phyloP scores from a whole-genome alignment of 2,888 invertebrate species.

The Muscina levida region DNA sequence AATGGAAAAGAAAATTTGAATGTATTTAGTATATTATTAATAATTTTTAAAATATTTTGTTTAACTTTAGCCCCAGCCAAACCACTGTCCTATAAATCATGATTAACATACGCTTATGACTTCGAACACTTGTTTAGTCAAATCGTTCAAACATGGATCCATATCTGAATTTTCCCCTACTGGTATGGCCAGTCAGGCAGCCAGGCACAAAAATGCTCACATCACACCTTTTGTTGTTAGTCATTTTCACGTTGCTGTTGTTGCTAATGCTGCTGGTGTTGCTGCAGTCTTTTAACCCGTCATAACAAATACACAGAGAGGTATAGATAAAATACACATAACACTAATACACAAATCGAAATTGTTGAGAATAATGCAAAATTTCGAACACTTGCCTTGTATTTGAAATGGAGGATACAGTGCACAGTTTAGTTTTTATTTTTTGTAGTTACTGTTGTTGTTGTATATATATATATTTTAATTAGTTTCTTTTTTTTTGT shows the following conservation, averaged over 20 bases:
- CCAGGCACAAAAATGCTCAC: constrained; percentile 14
- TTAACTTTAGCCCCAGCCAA: too few species aligned
- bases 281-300: constrained; percentile 13
- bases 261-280: not conserved
- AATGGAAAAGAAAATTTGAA: not conserved
- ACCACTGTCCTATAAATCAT: too few species aligned
- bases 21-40: too few species aligned
- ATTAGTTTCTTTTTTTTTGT: constrained; percentile 22
- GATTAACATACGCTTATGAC: too few species aligned
- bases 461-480: constrained; percentile 8
- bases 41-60: too few species aligned
- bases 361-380: not conserved
- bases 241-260: not conserved
- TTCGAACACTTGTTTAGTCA: too few species aligned
- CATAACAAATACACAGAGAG: constrained; percentile 21
- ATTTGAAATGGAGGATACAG: constrained; percentile 21
- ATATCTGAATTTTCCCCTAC: not conserved
- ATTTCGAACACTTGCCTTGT: constrained; percentile 19
- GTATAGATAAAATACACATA: not conserved
- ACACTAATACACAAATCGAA: constrained; percentile 18
- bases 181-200: not conserved
- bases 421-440: constrained; percentile 1
- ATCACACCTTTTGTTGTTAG: constrained; percentile 26
- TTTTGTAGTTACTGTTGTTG: not conserved
- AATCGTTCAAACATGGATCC: not conserved